Base-by-base conservation (phyloP, 2,113 vertebrate genomes). In the Clupea harengus region DNA sequence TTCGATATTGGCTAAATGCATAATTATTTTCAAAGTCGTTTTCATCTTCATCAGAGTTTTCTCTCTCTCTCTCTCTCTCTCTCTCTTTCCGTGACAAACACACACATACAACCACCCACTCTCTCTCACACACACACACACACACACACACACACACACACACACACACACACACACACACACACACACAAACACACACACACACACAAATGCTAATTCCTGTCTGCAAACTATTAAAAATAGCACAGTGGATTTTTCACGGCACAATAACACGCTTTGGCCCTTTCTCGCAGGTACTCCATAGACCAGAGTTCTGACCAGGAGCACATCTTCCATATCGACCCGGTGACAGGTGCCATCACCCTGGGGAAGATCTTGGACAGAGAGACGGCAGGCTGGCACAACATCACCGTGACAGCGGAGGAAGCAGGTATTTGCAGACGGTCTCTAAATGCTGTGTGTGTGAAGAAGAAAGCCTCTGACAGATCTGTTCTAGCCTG, bases 391-490 rank as follows among this genome's bases (percentile, higher is more conserved):
- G 96, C 98, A 0, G 97, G 98, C 86, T 99, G 98, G 98, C 97
- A 99, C 95, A 99, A 99, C 91, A 97, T 99, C 95, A 99, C 98
- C 0, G 95, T 99, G 90, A 95, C 96, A 91, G 98, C 97, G 0
- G 97, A 97, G 91, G 98, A 99, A 94, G 97, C 97, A 92, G 98
- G 98, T 99, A 94, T 20, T 22, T 28, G 44, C 8, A 72, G 4
- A 81, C 22, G 86, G 0, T 6, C 28, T 32, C 75, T 25, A 1
- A 32, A 39, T 49, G 28, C 67, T 75, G 39, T 39, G 39, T 39
- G 39, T 39, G 39, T 39, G 25, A 4, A 4, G 49, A 78, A 78
- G 72, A 78, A 78, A 87, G 64, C 82, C 17, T 50, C 46, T 5
- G 46, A 84, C 81, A 81, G 84, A 86, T 45, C 20, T 25, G 47